Percentiles rank a stretch among this genome's conserved stretches.
phyloP scores from a whole-genome alignment of 1,140 invertebrate species.

The Tribolium madens region DNA sequence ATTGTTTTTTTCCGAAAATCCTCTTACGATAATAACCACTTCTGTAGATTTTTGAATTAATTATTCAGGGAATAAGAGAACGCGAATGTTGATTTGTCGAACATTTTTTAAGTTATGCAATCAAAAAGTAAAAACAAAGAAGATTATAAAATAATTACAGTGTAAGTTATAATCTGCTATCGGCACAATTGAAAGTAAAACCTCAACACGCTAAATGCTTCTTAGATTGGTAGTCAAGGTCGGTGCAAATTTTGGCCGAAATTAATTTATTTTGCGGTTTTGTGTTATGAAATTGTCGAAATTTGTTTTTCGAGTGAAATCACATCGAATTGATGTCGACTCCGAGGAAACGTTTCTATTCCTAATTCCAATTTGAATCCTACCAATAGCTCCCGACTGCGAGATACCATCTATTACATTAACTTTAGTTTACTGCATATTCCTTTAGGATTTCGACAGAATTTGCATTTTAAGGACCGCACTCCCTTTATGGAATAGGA shows the following conservation, averaged over 20 bases:
- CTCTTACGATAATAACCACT: slow-evolving; percentile 11
- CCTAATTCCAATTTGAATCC: slow-evolving; percentile 54
- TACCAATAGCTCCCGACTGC: slow-evolving; percentile 54
- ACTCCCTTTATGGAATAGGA: slow-evolving; percentile 46
- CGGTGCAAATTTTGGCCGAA: neutral
- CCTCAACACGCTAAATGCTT: slow-evolving; percentile 3
- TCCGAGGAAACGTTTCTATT: slow-evolving; percentile 43
- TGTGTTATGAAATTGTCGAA: neutral
- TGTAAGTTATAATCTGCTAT: neutral
- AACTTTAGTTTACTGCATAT: slow-evolving; percentile 60
- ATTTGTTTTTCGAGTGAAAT: slow-evolving; percentile 28
- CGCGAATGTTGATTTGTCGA: neutral
- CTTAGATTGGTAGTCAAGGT: slow-evolving; percentile 9
- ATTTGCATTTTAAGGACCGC: slow-evolving; percentile 55
- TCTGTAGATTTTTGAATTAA: neutral
- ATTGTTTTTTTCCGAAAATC: neutral
- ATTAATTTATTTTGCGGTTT: neutral
- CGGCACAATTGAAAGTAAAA: slow-evolving; percentile 2
- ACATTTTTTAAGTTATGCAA: neutral
- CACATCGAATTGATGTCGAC: slow-evolving; percentile 39
- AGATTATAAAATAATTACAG: slow-evolving; percentile 5
- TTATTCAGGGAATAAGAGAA: slow-evolving; percentile 1
- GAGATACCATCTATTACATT: slow-evolving; percentile 60
- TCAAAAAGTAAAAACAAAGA: neutral
- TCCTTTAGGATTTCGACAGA: slow-evolving; percentile 55